phyloP scores from a whole-genome alignment of 2,113 vertebrate species.

The Marmota monax region DNA sequence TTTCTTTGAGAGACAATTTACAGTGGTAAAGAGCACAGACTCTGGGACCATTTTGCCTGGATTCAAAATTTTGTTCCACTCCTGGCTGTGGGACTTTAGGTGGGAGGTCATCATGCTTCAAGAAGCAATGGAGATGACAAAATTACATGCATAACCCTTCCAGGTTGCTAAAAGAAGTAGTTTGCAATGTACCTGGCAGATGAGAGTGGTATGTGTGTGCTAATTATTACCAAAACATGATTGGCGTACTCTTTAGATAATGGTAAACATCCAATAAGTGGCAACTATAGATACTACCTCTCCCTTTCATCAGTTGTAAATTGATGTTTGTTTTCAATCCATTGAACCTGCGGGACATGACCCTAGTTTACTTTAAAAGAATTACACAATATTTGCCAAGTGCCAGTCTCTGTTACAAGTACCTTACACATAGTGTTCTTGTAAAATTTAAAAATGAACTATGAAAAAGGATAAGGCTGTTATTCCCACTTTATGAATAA shows the following conservation, averaged over 20 bases:
- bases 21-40: not conserved
- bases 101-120: not conserved
- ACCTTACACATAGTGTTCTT: not conserved
- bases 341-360: not conserved
- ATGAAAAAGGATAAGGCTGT: not conserved
- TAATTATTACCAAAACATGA: not conserved
- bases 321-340: not conserved
- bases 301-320: not conserved
- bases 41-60: not conserved
- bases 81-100: not conserved
- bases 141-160: not conserved
- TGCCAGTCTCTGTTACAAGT: not conserved
- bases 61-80: not conserved
- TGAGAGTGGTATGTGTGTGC: not conserved
- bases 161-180: not conserved
- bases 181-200: not conserved
- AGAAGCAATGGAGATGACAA: not conserved
- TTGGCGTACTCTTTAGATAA: not conserved
- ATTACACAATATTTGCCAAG: constrained; percentile 27
- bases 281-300: not conserved
- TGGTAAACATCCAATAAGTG: not conserved
- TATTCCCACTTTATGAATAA: not conserved
- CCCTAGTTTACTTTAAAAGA: not conserved
- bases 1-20: not conserved
- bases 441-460: not conserved